phyloP scores from a whole-genome alignment of 1,140 invertebrate genomes.

The Monomorium pharaonis region DNA sequence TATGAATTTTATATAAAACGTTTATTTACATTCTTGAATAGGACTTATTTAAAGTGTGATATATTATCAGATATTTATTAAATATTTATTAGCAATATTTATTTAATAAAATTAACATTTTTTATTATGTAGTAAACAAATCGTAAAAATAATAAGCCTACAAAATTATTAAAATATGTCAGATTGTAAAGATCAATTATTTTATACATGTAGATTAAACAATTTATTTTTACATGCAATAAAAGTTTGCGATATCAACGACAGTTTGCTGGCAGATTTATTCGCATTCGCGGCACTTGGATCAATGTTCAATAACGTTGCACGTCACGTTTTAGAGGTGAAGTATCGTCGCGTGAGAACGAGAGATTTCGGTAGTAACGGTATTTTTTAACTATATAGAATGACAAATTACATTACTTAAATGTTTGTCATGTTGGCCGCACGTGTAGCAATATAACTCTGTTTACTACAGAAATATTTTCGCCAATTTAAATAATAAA shows the following conservation, averaged over 20 bases:
- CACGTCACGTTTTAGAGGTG: conserved; percentile 20
- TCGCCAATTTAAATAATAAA: not conserved
- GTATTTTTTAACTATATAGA: conserved; percentile 34
- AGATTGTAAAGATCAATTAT: not conserved
- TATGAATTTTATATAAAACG: not conserved
- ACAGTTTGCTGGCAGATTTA: conserved; percentile 33
- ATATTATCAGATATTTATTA: no score
- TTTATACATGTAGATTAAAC: not conserved
- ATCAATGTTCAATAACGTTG: conserved; percentile 44
- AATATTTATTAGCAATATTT: no score
- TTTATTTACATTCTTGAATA: not conserved
- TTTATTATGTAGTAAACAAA: no score
- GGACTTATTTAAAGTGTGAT: not conserved
- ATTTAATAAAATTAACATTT: no score
- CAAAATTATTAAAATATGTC: not conserved
- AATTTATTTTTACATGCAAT: conserved; percentile 23
- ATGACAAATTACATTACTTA: conserved; percentile 45
- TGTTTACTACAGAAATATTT: conserved; percentile 6
- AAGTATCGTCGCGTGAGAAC: conserved; percentile 44
- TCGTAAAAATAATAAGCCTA: not conserved
- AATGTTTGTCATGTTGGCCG: not conserved
- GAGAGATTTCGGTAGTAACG: conserved; percentile 30
- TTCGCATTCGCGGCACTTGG: conserved; percentile 7
- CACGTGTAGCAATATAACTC: conserved; percentile 3
- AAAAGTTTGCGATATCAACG: conserved; percentile 11